Evolutionary conservation across 2,797 vertebrate species (phyloP), one percentile per base, ranked within the genome.

Genomic region (Cynopterus sphinx): DNA sequence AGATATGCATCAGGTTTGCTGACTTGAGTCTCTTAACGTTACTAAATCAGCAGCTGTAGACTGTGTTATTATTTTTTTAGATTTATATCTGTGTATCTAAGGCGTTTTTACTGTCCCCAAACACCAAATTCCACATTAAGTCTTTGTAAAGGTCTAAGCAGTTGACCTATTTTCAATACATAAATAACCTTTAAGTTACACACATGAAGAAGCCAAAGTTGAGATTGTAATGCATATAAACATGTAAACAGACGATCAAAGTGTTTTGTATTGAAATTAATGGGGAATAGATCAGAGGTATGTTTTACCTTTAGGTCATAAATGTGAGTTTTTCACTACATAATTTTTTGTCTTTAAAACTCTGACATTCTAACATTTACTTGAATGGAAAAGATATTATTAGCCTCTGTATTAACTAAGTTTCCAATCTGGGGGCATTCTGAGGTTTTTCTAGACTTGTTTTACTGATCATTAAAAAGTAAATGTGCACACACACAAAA

Each of bases 261-360:
- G 59, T 46, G 17, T 79, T 89, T 74, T 68, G n/a, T 63, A 71
- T 4, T 91, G 61, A 82, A 90, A 78, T 85, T 70, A 96, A 94
- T n/a, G 28, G 41, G 51, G 55, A 95, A 93, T 1, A 87, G 31
- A 94, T 77, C 2, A 90, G 39, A 88, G 28, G 17, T 73, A 55
- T 33, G 65, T 22, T 39, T 92, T 53, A 90, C 79, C 63, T 70
- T 96, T 49, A 51, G 43, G 41, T 17, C 79, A 86, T 21, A 82
- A 70, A 57, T 28, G 9, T 78, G 36, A 97, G 46, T 31, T 81
- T 97, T 92, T 90, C 39, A 81, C 22, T 43, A 41, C 22, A n/a
- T 55, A 59, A n/a, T 89, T 88, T 71, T 57, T 53, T 79, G 31
- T 61, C 26, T n/a, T 93, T 91, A 87, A 94, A 95, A 92, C 57